phyloP scores from a whole-genome alignment of 2,888 invertebrate genomes.

The Nineta flava region DNA sequence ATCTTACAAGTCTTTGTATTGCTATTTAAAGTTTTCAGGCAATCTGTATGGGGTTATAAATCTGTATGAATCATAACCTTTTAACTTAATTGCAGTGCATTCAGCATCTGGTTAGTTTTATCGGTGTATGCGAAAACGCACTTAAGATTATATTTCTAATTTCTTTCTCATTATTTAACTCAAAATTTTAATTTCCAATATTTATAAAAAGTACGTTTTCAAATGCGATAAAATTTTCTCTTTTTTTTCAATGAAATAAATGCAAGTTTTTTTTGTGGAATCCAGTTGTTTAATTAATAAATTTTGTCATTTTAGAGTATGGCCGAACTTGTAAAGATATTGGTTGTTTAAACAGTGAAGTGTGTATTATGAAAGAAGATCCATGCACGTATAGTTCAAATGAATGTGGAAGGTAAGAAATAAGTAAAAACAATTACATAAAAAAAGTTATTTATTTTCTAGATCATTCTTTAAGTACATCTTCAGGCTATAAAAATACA shows the following conservation, averaged over 20 bases:
- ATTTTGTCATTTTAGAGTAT: slow-evolving; percentile 41
- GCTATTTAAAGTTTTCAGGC: no score
- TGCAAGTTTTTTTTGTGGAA: neutral
- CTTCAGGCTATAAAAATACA: neutral
- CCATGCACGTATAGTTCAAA: slow-evolving; percentile 45
- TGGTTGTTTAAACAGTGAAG: slow-evolving; percentile 54
- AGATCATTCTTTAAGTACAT: neutral
- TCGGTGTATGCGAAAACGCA: no score
- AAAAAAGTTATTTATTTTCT: neutral
- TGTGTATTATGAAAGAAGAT: slow-evolving; percentile 55
- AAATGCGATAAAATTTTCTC: neutral
- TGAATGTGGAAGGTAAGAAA: slow-evolving; percentile 27
- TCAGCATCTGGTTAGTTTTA: no score
- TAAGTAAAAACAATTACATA: slow-evolving; percentile 6
- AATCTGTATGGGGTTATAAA: no score
- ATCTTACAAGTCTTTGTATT: no score
- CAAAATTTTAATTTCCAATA: no score
- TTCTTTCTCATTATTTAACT: no score
- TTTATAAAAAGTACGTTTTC: no score
- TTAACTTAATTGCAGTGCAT: no score
- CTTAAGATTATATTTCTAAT: no score
- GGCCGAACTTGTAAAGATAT: slow-evolving; percentile 64
- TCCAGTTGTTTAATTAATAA: neutral
- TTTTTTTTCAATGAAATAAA: neutral
- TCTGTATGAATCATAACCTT: no score